Evolutionary conservation across 2,888 invertebrate species (phyloP).

Genomic region (Charanyca ferruginea): DNA sequence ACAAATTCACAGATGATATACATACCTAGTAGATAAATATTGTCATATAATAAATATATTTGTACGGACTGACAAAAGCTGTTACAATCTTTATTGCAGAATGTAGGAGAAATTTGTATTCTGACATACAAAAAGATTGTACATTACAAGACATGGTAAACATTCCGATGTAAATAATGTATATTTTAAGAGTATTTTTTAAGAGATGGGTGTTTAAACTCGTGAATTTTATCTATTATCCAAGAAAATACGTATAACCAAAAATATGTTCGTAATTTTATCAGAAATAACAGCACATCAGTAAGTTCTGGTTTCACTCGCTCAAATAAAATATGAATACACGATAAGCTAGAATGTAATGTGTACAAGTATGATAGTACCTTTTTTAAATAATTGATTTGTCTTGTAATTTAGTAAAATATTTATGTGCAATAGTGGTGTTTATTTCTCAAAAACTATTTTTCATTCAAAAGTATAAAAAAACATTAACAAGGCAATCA

Average conservation of each 20-base stretch:
- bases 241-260: constrained; percentile 23
- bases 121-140: constrained; percentile 18
- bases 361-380: not conserved
- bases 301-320: not conserved
- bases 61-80: constrained; percentile 2
- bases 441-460: not conserved
- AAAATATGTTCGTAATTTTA: constrained; percentile 15
- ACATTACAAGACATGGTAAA: constrained; percentile 33
- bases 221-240: not conserved
- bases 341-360: not conserved
- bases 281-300: not conserved
- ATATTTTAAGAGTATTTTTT: constrained; percentile 5
- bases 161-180: constrained; percentile 56
- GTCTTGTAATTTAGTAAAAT: not conserved
- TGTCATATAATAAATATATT: not conserved
- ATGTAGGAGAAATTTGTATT: constrained; percentile 1
- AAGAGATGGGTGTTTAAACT: not conserved
- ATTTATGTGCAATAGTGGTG: not conserved
- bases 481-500: no score
- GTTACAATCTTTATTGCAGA: constrained; percentile 9
- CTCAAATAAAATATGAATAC: constrained; percentile 19
- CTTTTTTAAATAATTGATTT: not conserved
- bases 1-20: constrained; percentile 30
- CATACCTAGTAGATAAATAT: constrained; percentile 32
- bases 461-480: not conserved